phyloP scores from a whole-genome alignment of 2,113 vertebrate genomes.

The Actenoides lindsayi region DNA sequence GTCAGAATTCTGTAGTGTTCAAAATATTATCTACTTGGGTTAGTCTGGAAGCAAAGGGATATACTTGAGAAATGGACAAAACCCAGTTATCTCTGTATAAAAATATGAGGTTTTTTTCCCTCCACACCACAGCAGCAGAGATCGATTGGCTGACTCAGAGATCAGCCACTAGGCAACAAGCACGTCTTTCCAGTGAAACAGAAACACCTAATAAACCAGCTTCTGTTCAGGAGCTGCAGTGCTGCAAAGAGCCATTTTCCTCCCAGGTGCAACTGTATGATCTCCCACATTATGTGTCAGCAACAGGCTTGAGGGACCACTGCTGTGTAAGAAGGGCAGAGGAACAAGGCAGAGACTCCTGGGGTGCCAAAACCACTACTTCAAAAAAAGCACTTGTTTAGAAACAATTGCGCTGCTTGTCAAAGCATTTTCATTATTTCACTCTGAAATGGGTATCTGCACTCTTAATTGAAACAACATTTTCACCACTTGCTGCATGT shows the following conservation, averaged over 20 bases:
- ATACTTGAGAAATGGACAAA: not conserved
- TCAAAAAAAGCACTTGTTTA: not conserved
- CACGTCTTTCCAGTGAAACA: not conserved
- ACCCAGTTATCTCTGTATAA: not conserved
- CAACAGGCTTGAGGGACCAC: not conserved
- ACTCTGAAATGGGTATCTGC: not conserved
- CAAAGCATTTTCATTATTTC: not conserved
- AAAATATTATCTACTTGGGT: not conserved
- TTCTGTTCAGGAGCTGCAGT: not conserved
- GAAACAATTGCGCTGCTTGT: not conserved
- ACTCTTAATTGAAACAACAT: not conserved
- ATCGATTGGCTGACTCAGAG: constrained; percentile 36
- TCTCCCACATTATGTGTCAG: not conserved
- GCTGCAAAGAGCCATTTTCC: not conserved
- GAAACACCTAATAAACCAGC: constrained; percentile 1
- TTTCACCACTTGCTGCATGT: not conserved
- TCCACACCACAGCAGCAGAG: not conserved
- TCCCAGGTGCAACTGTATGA: not conserved
- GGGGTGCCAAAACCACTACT: not conserved
- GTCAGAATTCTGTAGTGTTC: not conserved
- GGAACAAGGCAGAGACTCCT: not conserved
- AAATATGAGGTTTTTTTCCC: not conserved
- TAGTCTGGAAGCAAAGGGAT: constrained; percentile 2
- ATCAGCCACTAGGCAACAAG: constrained; percentile 16
- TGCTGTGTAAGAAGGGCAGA: fast-evolving